A percentile compares a stretch with the other conserved stretches of the same genome.
Conservation (phyloP, 2,888 invertebrate genomes). For the Ophion slaviceki region DNA sequence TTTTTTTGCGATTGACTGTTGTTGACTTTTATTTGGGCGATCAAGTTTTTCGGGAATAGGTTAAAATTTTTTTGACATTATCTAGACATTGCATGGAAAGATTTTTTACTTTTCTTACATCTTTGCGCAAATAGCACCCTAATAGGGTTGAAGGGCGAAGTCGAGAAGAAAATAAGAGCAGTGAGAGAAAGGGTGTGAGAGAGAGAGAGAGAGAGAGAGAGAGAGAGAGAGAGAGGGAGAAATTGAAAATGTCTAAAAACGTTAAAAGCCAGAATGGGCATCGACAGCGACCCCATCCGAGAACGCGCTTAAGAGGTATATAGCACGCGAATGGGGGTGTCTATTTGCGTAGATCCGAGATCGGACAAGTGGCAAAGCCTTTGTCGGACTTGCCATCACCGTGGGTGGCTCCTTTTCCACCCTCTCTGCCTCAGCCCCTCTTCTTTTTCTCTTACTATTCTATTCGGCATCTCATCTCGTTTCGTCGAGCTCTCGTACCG, state of each 20-base stretch:
- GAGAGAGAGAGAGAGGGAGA: not conserved
- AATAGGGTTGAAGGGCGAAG: not conserved
- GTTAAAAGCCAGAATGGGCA: constrained; percentile 56
- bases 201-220: not conserved
- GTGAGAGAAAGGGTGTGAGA: not conserved
- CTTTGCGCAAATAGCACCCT: not conserved
- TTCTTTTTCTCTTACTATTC: constrained; percentile 51
- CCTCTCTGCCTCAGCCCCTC: constrained; percentile 50
- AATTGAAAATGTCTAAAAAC: constrained; percentile 53
- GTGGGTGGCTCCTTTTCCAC: constrained; percentile 75
- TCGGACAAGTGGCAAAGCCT: constrained; percentile 80
- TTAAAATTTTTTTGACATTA: too few species aligned
- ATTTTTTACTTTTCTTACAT: not conserved
- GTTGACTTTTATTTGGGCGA: not conserved
- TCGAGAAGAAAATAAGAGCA: not conserved
- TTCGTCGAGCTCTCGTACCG: constrained; percentile 52
- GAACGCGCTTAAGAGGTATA: constrained; percentile 56
- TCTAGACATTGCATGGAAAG: not conserved
- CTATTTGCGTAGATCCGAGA: constrained; percentile 82
- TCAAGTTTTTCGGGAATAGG: not conserved
- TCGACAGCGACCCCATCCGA: constrained; percentile 56
- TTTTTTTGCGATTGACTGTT: not conserved
- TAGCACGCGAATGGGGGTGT: constrained; percentile 70
- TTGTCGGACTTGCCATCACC: constrained; percentile 76
- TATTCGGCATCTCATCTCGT: constrained; percentile 49